Conservation (phyloP, 2,113 vertebrate species). For the Leptosomus discolor region DNA sequence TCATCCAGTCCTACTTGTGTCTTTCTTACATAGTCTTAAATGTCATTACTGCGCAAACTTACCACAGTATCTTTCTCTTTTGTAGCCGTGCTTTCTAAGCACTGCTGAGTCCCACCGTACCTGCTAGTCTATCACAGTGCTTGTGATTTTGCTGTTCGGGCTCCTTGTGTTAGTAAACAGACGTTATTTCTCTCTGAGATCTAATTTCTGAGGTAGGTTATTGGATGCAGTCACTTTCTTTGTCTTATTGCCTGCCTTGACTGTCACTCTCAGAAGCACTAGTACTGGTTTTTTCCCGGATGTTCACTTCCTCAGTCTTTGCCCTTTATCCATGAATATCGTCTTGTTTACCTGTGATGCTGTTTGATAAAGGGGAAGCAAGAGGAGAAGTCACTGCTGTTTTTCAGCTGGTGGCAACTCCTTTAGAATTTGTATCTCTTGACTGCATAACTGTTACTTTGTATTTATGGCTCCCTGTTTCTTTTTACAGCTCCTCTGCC, state of each 20-base stretch:
- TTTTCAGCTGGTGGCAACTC: not conserved
- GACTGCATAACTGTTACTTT: not conserved
- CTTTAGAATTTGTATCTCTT: not conserved
- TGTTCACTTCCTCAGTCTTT: not conserved
- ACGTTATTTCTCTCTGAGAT: not conserved
- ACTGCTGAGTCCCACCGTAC: not conserved
- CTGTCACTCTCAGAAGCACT: not conserved
- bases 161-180: not conserved
- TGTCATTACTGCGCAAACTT: not conserved
- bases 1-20: not conserved
- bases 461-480: not conserved
- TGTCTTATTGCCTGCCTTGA: not conserved
- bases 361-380: not conserved
- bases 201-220: not conserved
- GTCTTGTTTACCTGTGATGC: not conserved
- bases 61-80: not conserved
- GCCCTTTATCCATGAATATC: not conserved
- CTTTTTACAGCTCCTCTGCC: conserved; percentile 83
- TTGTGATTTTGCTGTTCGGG: not conserved
- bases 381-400: not conserved
- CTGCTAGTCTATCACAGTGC: not conserved
- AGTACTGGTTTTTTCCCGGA: not conserved
- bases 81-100: not conserved
- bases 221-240: not conserved
- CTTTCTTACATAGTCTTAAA: not conserved